Evolutionary conservation across 1,140 invertebrate species (phyloP), one percentile per base, ranked within the genome.

Genomic region (Harpegnathos saltator): DNA sequence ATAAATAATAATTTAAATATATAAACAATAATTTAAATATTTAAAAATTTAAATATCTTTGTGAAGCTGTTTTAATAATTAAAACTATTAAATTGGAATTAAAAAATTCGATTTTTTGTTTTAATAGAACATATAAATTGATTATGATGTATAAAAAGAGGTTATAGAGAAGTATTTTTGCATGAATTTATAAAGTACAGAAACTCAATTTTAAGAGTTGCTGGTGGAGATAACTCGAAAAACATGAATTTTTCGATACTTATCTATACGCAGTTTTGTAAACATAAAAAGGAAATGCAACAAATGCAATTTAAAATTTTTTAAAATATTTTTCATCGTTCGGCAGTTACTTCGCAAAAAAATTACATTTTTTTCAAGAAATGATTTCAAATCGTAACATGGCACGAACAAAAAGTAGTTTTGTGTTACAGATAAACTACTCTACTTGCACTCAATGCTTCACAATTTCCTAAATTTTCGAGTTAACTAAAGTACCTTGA

Each of bases 1-100:
- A 68, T 50, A 15, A 66, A 50, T 68, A 68, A 68, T 52, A 68
- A 68, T 50, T 66, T 33, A 68, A 50, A 68, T 68, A 26, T 66
- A 14, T n/a, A 15, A 66, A 50, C 50, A 68, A 68, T 52, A 68
- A 68, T 50, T 66, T 33, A 68, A 50, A 68, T 68, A n/a, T n/a
- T n/a, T n/a, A n/a, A n/a, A n/a, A n/a, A n/a, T n/a, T n/a, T n/a
- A n/a, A n/a, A 33, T 33, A 1, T 2, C 22, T 66, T 66, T 50
- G 24, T 50, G 15, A 48, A 48, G 48, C 5, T 4, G 50, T 52
- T 68, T 68, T 68, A 50, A 29, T 68, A 26, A 68, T 52, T 50
- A 50, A 50, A 68, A 66, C 22, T 65, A n/a, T 0, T 66, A 48
- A 50, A 66, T 48, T 4, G 14, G 1, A 48, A 0, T 68, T 1